Conservation (phyloP, 2,797 vertebrate genomes). For the Serranus cabrilla region DNA sequence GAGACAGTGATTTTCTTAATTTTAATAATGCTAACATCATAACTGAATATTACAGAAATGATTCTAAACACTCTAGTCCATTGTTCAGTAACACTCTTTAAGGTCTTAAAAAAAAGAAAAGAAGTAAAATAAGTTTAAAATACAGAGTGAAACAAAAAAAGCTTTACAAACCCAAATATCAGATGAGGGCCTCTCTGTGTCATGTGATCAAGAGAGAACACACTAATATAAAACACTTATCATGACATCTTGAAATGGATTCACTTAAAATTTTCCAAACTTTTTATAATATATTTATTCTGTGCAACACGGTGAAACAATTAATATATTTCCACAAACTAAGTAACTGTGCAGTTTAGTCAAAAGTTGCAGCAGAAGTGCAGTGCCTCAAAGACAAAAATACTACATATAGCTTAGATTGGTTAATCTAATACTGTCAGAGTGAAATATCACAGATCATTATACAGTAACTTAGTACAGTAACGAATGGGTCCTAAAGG, state of each 20-base stretch:
- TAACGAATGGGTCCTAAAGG: slow-evolving; percentile 53
- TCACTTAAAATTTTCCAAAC: slow-evolving; percentile 43
- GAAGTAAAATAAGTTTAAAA: slow-evolving; percentile 46
- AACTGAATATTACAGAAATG: slow-evolving; percentile 37
- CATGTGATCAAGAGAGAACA: slow-evolving; percentile 81
- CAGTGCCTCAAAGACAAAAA: slow-evolving; percentile 50
- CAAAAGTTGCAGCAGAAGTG: slow-evolving; percentile 37
- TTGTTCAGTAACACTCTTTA: slow-evolving; percentile 57
- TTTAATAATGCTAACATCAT: slow-evolving; percentile 17
- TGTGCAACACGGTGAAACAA: slow-evolving; percentile 50
- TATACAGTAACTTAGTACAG: slow-evolving; percentile 27
- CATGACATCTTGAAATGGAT: slow-evolving; percentile 55
- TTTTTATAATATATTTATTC: slow-evolving; percentile 16
- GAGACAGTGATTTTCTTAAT: slow-evolving; percentile 17
- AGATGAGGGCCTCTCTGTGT: slow-evolving; percentile 77
- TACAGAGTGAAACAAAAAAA: slow-evolving; percentile 69
- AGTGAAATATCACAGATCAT: slow-evolving; percentile 48
- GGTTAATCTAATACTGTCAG: slow-evolving; percentile 58
- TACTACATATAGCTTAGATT: slow-evolving; percentile 59
- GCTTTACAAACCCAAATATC: slow-evolving; percentile 80
- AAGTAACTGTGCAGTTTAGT: slow-evolving; percentile 46
- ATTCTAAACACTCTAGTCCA: slow-evolving; percentile 40
- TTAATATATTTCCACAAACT: slow-evolving; percentile 45
- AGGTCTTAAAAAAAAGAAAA: slow-evolving; percentile 22
- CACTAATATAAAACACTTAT: slow-evolving; percentile 78